Evolutionary conservation across 2,888 invertebrate genomes (phyloP).

Genomic region (Chrysolina oricalcia): DNA sequence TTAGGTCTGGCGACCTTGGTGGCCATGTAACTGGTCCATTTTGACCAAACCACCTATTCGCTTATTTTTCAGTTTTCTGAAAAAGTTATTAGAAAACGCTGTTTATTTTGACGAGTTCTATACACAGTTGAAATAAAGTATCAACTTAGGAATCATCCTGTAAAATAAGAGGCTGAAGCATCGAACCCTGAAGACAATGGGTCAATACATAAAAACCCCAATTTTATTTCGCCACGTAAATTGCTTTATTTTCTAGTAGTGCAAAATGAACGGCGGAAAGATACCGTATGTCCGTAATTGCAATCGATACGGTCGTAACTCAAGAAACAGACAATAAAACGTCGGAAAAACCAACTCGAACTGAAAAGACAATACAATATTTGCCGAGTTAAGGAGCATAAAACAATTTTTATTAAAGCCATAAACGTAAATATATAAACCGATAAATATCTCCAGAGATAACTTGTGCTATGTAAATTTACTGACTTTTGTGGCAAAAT

Average conservation of each 20-base stretch:
- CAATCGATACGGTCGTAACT: slow-evolving; percentile 52
- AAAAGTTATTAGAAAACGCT: too few relatives aligned
- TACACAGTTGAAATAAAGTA: too few relatives aligned
- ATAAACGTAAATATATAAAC: slow-evolving; percentile 53
- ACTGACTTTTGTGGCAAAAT: slow-evolving; percentile 24
- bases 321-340: slow-evolving; percentile 51
- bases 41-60: too few relatives aligned
- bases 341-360: slow-evolving; percentile 47
- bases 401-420: slow-evolving; percentile 55
- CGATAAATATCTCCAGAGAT: slow-evolving; percentile 47
- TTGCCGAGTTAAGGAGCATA: slow-evolving; percentile 52
- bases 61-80: too few relatives aligned
- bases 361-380: slow-evolving; percentile 52
- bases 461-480: slow-evolving; percentile 18
- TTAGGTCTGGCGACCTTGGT: too few relatives aligned
- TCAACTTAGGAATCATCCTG: too few relatives aligned
- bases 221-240: slow-evolving; percentile 16
- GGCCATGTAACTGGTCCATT: too few relatives aligned
- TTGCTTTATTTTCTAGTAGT: slow-evolving; percentile 27
- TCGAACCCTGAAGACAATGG: neutral
- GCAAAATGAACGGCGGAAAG: slow-evolving; percentile 44
- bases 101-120: too few relatives aligned
- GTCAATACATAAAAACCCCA: slow-evolving; percentile 14
- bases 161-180: too few relatives aligned
- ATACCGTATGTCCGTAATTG: slow-evolving; percentile 53